A percentile compares a stretch with the other conserved stretches of the same genome.
Conservation (phyloP, 2,888 invertebrate genomes). For the Sinelater perroti region DNA sequence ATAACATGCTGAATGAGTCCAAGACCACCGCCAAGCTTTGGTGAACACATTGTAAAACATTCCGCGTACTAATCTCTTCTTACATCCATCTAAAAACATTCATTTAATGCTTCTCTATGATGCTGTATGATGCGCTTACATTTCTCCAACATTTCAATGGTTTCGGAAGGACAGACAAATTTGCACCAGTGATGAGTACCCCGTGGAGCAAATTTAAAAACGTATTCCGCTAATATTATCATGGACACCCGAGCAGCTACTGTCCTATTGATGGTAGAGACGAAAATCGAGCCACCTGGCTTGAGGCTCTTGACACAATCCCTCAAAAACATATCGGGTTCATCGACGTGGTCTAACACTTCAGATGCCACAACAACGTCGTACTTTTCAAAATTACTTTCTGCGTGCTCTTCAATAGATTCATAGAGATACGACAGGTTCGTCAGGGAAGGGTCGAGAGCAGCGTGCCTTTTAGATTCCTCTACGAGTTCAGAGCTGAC, state of each 20-base stretch:
- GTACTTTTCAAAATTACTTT: constrained; percentile 64
- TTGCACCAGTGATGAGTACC: constrained; percentile 94
- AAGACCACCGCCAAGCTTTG: background rate
- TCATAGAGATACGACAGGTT: constrained; percentile 63
- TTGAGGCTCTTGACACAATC: constrained; percentile 67
- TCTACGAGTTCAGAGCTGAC: constrained; percentile 75
- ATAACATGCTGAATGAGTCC: too few species aligned
- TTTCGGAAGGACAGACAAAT: constrained; percentile 81
- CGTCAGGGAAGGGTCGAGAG: constrained; percentile 56
- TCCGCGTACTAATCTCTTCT: background rate
- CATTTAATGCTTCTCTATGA: background rate
- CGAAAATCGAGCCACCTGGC: constrained; percentile 74
- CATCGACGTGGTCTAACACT: constrained; percentile 86
- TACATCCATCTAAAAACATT: background rate
- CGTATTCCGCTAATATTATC: constrained; percentile 80
- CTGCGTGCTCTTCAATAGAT: constrained; percentile 66
- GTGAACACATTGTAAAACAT: background rate
- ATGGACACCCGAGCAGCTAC: constrained; percentile 71
- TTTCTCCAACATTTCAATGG: constrained; percentile 75
- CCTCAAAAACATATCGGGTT: constrained; percentile 75
- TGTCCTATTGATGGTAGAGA: constrained; percentile 74
- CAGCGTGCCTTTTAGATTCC: constrained; percentile 72
- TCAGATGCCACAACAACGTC: constrained; percentile 90
- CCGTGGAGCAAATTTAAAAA: constrained; percentile 75
- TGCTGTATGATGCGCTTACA: constrained; percentile 64